Percentiles rank a stretch among this genome's conserved stretches.
phyloP scores from a whole-genome alignment of 2,888 invertebrate species.

The Pegoplata infirma region DNA sequence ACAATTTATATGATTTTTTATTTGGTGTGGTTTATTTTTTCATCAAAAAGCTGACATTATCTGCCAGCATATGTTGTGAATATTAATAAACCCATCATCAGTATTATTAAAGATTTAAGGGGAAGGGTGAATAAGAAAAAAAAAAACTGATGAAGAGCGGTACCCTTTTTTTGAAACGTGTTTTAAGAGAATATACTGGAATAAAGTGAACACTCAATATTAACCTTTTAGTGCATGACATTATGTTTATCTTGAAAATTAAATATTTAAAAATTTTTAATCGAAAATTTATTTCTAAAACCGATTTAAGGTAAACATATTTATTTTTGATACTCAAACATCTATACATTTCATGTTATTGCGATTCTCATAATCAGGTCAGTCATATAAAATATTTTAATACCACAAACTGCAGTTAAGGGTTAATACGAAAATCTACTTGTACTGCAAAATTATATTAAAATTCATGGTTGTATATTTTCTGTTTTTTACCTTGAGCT shows the following conservation, averaged over 20 bases:
- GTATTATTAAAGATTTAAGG: conserved; percentile 7
- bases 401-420: too few species aligned
- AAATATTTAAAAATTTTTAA: too few species aligned
- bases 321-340: too few species aligned
- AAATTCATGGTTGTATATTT: conserved; percentile 57
- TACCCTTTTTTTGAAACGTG: not conserved
- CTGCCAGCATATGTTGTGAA: conserved; percentile 63
- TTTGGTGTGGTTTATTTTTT: conserved; percentile 42
- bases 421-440: too few species aligned
- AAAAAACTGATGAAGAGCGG: not conserved
- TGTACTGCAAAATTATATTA: conserved; percentile 57
- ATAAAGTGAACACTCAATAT: too few species aligned
- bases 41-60: conserved; percentile 60
- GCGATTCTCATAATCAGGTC: too few species aligned
- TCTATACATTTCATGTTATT: too few species aligned
- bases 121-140: not conserved
- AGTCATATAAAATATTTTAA: too few species aligned
- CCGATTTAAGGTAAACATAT: too few species aligned
- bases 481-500: conserved; percentile 16
- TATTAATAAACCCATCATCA: conserved; percentile 63
- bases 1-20: not conserved
- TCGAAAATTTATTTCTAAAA: too few species aligned
- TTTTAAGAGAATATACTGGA: not conserved
- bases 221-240: too few species aligned
- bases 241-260: too few species aligned